These are phyloP conservation scores for Enchytraeus crypticus DNA, from an alignment of 2,888 invertebrate species.

Conservation along the genomic window DNA sequence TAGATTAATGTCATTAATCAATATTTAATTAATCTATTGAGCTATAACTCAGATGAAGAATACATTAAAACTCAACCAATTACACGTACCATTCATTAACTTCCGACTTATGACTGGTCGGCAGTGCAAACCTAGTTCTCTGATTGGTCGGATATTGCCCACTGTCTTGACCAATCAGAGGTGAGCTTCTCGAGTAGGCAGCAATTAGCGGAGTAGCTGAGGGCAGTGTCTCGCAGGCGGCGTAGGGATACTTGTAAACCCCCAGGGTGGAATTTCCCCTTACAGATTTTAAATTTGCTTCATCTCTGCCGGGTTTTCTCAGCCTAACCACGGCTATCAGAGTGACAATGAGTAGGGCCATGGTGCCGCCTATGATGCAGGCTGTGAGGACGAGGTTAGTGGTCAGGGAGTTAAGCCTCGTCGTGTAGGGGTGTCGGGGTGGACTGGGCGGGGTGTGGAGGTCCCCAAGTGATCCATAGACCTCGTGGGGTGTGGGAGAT, in stretches of 20 bases:
- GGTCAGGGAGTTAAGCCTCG: no score
- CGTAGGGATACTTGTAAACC: not conserved
- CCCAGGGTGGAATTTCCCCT: no score
- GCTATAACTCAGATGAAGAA: no score
- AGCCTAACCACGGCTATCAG: not conserved
- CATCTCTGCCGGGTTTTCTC: not conserved
- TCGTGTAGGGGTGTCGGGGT: no score
- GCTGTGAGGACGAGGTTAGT: not conserved
- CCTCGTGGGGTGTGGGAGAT: no score
- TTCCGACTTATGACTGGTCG: not conserved
- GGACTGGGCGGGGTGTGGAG: no score
- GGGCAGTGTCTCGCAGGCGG: not conserved
- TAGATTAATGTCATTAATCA: no score
- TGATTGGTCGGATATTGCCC: not conserved
- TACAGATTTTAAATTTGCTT: not conserved
- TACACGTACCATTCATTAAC: not conserved
- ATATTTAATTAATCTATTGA: no score
- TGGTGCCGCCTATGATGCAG: not conserved
- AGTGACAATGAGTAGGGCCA: not conserved
- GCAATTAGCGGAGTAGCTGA: not conserved
- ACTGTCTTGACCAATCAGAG: not conserved
- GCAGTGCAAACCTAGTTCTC: not conserved
- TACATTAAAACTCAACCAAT: no score
- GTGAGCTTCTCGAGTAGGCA: not conserved
- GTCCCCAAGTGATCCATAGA: no score